Evolutionary conservation across 2,797 vertebrate species (phyloP).

Genomic region (Tokudaia muenninki): DNA sequence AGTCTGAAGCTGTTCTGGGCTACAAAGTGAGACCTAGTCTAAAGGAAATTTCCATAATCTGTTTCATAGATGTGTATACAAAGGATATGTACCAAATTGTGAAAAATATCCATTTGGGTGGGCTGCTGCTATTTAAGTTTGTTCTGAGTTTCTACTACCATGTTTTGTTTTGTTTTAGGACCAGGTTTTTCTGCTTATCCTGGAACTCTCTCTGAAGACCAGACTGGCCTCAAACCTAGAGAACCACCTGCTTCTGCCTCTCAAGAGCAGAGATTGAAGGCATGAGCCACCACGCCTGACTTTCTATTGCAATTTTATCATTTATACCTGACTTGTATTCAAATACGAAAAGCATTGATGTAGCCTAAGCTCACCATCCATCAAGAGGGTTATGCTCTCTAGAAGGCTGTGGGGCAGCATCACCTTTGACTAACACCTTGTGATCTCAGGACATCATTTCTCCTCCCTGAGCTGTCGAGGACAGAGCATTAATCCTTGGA

Average conservation of each 20-base stretch:
- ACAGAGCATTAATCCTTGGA: not conserved
- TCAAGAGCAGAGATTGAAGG: not conserved
- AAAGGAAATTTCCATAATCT: not conserved
- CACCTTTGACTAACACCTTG: not conserved
- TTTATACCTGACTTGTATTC: not conserved
- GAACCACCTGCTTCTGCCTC: too few relatives aligned
- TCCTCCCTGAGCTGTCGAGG: not conserved
- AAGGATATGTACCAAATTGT: not conserved
- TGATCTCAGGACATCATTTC: not conserved
- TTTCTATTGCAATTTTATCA: slow-evolving; percentile 20
- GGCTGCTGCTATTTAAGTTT: not conserved
- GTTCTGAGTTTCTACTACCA: not conserved
- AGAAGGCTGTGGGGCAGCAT: not conserved
- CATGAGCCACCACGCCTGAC: not conserved
- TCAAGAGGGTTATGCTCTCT: not conserved
- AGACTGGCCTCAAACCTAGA: not conserved
- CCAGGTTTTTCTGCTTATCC: not conserved
- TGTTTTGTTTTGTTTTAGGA: not conserved
- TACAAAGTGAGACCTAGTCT: not conserved
- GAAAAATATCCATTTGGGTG: not conserved
- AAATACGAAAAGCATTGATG: not conserved
- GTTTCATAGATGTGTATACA: not conserved
- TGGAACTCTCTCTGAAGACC: not conserved
- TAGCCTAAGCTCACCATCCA: not conserved
- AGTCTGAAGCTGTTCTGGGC: too few relatives aligned